A percentile compares a stretch with the other conserved stretches of the same genome.
Evolutionary conservation across 2,888 invertebrate species (phyloP).

Genomic region (Caenorhabditis imperialis): DNA sequence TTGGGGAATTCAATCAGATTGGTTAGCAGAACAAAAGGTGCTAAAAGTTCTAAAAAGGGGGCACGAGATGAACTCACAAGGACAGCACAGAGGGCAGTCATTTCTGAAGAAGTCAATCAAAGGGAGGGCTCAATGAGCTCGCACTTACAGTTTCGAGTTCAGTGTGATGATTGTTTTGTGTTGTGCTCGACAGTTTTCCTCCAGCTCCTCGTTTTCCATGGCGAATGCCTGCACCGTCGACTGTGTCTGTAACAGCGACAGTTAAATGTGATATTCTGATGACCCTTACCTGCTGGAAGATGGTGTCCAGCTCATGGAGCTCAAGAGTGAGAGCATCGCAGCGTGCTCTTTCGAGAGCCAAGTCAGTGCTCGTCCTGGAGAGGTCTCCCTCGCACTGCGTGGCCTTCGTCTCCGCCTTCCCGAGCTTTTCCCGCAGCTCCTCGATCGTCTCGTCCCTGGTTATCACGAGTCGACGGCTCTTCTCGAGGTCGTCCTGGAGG

Average conservation of each 20-base stretch:
- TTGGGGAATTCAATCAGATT: background rate
- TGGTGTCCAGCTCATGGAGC: conserved; percentile 45
- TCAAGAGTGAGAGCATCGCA: conserved; percentile 49
- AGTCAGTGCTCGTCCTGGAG: conserved; percentile 42
- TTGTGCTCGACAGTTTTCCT: conserved; percentile 41
- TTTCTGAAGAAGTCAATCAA: conserved; percentile 40
- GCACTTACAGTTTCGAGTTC: conserved; percentile 53
- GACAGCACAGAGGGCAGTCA: conserved; percentile 53
- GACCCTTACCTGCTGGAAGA: conserved; percentile 53
- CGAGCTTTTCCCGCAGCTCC: conserved; percentile 33
- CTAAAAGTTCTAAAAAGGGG: too few species aligned
- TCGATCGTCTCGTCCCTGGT: conserved; percentile 43
- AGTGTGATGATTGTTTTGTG: conserved; percentile 39
- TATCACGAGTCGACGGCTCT: conserved; percentile 31
- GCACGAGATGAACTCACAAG: conserved; percentile 55
- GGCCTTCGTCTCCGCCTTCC: conserved; percentile 40
- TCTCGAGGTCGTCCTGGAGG: conserved; percentile 45
- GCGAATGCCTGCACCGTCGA: conserved; percentile 51
- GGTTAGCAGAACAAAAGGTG: background rate
- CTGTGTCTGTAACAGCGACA: conserved; percentile 52
- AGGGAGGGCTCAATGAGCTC: background rate
- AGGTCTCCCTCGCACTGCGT: conserved; percentile 44
- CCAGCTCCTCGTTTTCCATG: conserved; percentile 49
- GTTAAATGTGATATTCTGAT: too few species aligned
- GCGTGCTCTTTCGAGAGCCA: conserved; percentile 49